Conservation (phyloP, 2,113 vertebrate genomes). For the Engystomops pustulosus region DNA sequence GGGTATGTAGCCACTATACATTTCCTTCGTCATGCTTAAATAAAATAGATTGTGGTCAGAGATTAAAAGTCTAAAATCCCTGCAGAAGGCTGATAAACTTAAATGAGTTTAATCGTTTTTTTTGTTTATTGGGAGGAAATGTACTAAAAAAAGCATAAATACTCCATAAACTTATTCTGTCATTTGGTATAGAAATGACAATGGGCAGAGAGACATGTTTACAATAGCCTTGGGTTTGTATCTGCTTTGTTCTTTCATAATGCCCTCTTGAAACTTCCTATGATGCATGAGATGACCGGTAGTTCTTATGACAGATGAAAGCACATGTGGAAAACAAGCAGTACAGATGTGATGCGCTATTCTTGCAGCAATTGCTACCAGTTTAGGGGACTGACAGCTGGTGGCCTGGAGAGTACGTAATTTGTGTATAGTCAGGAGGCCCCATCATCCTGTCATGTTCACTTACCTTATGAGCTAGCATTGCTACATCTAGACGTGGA, state of each 20-base stretch:
- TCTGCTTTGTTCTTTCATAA: not conserved
- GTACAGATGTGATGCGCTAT: not conserved
- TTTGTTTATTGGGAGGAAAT: not conserved
- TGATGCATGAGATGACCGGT: not conserved
- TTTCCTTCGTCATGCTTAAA: too few species aligned
- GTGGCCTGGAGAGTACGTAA: not conserved
- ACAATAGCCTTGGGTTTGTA: slow-evolving; percentile 6
- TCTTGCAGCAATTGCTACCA: not conserved
- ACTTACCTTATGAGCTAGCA: not conserved
- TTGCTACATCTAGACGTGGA: slow-evolving; percentile 1
- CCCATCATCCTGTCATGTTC: slow-evolving; percentile 30
- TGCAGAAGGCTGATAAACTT: too few species aligned
- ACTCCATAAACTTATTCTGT: not conserved
- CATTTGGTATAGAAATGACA: not conserved
- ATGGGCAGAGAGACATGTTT: not conserved
- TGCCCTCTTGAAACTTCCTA: not conserved
- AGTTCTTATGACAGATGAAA: slow-evolving; percentile 11
- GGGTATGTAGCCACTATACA: slow-evolving; percentile 72
- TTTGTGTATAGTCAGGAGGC: slow-evolving; percentile 13
- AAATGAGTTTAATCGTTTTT: too few species aligned
- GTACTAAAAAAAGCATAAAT: too few species aligned
- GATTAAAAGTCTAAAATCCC: too few species aligned
- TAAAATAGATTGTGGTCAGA: too few species aligned
- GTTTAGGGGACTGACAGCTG: slow-evolving; percentile 38
- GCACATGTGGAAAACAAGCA: not conserved